phyloP scores from a whole-genome alignment of 2,113 vertebrate genomes.

The Catharus minimus region DNA sequence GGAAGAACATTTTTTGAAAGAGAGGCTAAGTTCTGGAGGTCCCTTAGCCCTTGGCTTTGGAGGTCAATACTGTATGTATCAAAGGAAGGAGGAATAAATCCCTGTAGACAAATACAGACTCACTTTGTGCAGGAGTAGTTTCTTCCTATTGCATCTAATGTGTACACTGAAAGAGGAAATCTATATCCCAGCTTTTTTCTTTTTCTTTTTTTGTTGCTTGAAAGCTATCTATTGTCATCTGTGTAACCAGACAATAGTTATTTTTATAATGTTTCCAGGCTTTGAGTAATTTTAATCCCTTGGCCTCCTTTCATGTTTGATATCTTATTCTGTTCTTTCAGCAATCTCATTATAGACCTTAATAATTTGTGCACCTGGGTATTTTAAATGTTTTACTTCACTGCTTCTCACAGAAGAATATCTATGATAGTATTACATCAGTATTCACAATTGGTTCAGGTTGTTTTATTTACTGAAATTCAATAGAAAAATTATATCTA shows the following conservation, averaged over 20 bases:
- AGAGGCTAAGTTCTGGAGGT: background rate
- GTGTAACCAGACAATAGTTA: background rate
- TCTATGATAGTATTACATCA: background rate
- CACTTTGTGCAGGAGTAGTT: background rate
- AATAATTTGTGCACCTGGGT: background rate
- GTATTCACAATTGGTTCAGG: background rate
- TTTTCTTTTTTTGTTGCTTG: background rate
- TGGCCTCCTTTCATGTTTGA: background rate
- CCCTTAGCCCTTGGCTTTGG: background rate
- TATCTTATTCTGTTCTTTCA: conserved; percentile 7
- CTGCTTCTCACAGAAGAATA: background rate
- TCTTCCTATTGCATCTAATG: background rate
- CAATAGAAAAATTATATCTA: background rate
- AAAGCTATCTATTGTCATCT: background rate
- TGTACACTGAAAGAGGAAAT: background rate
- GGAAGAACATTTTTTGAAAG: background rate
- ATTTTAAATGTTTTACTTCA: conserved; percentile 3
- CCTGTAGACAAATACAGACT: background rate
- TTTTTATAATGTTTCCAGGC: background rate
- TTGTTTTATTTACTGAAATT: background rate
- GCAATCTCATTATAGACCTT: background rate
- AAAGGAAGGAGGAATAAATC: background rate
- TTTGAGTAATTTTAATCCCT: background rate
- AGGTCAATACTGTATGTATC: background rate
- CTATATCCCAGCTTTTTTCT: background rate